Base-by-base conservation (phyloP, 2,113 vertebrate species). In the Andinoacara biseriatus region DNA sequence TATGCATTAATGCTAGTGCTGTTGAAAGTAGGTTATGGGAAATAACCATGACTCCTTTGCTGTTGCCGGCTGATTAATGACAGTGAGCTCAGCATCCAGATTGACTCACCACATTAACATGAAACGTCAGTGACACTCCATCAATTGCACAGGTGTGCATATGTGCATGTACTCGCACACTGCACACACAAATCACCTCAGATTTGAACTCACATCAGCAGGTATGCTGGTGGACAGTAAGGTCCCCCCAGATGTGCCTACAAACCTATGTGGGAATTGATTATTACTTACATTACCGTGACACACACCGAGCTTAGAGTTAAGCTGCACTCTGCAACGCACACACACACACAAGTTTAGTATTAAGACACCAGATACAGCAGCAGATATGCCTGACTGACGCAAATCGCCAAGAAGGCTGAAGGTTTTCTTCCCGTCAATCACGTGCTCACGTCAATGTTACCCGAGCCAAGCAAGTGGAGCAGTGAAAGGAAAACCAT, bases 1-100 rank as follows among this genome's bases (percentile, higher is more conserved):
- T 60, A 2, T 17, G 15, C 3, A 4, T 49, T 52, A 15, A 40
- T 15, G 14, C 14, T 43, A 35, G 22, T 63, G 31, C 22, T 63
- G 31, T 80, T 82, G 52, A 87, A 91, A 87, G 84, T 77, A 86
- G 86, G 79, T 90, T 86, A 82, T 2, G 3, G 84, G 89, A 89
- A 93, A 92, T 90, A 69, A 57, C 58, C 80, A 80, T 54, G 26
- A 79, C 76, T 89, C 81, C 31, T 58, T 35, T 58, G 61, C 85
- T 69, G n/a, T 74, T 69, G 72, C 82, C 76, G 22, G 20, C 85
- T 92, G 88, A 94, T 92, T 90, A 89, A 91, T 88, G 85, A 88
- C 79, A 81, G 60, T 84, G 80, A 78, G 58, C 78, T 91, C 77
- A 79, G 81, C 9, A 11, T 74, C 58, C 69, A 90, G 78, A 78